A percentile compares a stretch with the other conserved stretches of the same genome.
These are phyloP conservation scores for Ophion costatus DNA, from an alignment of 2,888 invertebrate genomes.

Conservation along the genomic window DNA sequence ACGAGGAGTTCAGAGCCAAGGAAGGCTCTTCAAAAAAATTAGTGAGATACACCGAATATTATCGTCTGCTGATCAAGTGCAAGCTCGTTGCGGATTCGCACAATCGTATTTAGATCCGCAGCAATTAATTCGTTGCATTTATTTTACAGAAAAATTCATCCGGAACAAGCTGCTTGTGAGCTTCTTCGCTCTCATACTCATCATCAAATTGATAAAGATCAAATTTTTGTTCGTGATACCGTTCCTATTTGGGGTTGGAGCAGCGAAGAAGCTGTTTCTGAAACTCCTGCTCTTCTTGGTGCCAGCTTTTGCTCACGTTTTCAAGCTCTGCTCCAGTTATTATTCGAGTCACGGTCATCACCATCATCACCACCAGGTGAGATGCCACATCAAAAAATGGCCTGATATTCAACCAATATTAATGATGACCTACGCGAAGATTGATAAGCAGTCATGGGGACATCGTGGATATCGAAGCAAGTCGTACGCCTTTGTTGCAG, in stretches of 20 bases:
- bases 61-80: too few species aligned
- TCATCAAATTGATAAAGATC: constrained; percentile 91
- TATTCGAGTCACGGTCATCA: constrained; percentile 91
- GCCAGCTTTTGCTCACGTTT: constrained; percentile 92
- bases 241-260: constrained; percentile 90
- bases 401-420: background rate
- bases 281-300: constrained; percentile 92
- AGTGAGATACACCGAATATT: constrained; percentile 85
- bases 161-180: constrained; percentile 90
- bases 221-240: constrained; percentile 93
- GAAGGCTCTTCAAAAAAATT: constrained; percentile 89
- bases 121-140: background rate
- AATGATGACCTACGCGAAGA: background rate
- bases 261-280: constrained; percentile 93
- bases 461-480: constrained; percentile 7
- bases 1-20: constrained; percentile 81
- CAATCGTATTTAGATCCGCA: background rate
- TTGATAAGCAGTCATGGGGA: background rate
- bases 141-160: constrained; percentile 90
- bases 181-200: constrained; percentile 90
- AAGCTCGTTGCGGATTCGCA: too few species aligned
- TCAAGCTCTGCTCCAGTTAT: constrained; percentile 93
- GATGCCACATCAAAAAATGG: background rate
- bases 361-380: constrained; percentile 90
- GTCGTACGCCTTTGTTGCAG: constrained; percentile 79